A percentile compares a stretch with the other conserved stretches of the same genome.
Evolutionary conservation across 2,888 invertebrate species (phyloP).

Genomic region (Adelphocoris suturalis): DNA sequence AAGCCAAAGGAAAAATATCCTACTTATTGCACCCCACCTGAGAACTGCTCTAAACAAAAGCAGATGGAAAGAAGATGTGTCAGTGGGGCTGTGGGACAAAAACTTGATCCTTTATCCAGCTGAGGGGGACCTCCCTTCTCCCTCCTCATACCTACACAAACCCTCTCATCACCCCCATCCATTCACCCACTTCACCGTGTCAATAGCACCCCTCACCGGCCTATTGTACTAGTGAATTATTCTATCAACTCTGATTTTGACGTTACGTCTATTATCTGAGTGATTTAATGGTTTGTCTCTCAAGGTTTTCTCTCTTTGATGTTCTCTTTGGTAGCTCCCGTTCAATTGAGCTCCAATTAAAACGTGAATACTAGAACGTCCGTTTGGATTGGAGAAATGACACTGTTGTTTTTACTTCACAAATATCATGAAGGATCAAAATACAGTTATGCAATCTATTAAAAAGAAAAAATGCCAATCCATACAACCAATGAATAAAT

Average conservation of each 20-base stretch:
- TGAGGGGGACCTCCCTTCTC: neutral
- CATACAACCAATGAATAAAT: too few relatives aligned
- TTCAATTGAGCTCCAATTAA: too few relatives aligned
- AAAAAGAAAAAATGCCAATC: too few relatives aligned
- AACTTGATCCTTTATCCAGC: conserved; percentile 2
- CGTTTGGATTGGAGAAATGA: too few relatives aligned
- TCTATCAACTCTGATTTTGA: conserved; percentile 61
- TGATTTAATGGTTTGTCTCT: conserved; percentile 57
- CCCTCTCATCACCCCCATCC: conserved; percentile 25
- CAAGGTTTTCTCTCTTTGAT: conserved; percentile 25
- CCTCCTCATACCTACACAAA: neutral
- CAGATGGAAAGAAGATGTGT: conserved; percentile 3
- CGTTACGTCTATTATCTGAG: conserved; percentile 53
- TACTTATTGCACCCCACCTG: conserved; percentile 3
- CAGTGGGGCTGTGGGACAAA: conserved; percentile 25
- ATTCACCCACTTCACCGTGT: conserved; percentile 43
- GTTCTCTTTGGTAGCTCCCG: neutral
- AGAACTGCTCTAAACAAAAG: conserved; percentile 1
- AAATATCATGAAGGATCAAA: too few relatives aligned
- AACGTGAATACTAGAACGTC: too few relatives aligned
- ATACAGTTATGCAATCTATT: too few relatives aligned
- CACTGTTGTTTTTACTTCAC: too few relatives aligned
- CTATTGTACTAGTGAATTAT: conserved; percentile 57
- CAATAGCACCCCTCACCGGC: conserved; percentile 53
- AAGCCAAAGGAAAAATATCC: neutral